A percentile compares a stretch with the other conserved stretches of the same genome.
Conservation (phyloP, 2,797 vertebrate genomes). For the Yasuhikotakia modesta region DNA sequence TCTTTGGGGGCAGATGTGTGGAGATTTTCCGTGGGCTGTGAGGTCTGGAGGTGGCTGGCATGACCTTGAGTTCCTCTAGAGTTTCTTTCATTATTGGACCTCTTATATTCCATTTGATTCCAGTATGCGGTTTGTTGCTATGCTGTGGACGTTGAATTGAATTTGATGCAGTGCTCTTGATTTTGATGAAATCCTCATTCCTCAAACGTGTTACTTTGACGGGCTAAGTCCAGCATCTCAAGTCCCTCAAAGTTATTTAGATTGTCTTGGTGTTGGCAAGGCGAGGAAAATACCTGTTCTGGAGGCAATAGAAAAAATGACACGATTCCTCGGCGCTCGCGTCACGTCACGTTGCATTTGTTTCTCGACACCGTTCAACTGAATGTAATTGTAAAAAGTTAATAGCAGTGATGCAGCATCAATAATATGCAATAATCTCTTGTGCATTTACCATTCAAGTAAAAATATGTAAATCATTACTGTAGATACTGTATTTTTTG, state of each 20-base stretch:
- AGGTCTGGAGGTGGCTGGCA: neutral
- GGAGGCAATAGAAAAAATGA: slow-evolving; percentile 18
- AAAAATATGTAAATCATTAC: slow-evolving; percentile 48
- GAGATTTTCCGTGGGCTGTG: neutral
- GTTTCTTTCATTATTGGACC: slow-evolving; percentile 4
- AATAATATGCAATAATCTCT: slow-evolving; percentile 29
- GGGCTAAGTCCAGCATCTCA: neutral
- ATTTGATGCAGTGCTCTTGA: neutral
- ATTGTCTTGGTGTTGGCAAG: neutral
- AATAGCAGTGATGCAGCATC: slow-evolving; percentile 65
- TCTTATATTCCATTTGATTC: neutral
- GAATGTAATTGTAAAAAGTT: slow-evolving; percentile 77
- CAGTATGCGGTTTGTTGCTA: slow-evolving; percentile 5
- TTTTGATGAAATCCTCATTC: slow-evolving; percentile 2
- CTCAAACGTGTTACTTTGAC: neutral
- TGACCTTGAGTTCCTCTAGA: slow-evolving; percentile 16
- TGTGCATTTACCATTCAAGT: slow-evolving; percentile 65
- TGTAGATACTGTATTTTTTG: slow-evolving; percentile 51
- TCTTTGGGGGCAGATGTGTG: neutral
- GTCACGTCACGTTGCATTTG: slow-evolving; percentile 61
- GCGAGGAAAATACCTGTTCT: neutral
- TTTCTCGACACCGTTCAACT: slow-evolving; percentile 66
- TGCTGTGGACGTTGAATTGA: neutral
- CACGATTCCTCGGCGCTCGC: slow-evolving; percentile 48
- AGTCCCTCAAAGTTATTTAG: neutral